Conservation (phyloP, 92 coral and sea anemone genomes). For the Isaurus tuberculatus region DNA sequence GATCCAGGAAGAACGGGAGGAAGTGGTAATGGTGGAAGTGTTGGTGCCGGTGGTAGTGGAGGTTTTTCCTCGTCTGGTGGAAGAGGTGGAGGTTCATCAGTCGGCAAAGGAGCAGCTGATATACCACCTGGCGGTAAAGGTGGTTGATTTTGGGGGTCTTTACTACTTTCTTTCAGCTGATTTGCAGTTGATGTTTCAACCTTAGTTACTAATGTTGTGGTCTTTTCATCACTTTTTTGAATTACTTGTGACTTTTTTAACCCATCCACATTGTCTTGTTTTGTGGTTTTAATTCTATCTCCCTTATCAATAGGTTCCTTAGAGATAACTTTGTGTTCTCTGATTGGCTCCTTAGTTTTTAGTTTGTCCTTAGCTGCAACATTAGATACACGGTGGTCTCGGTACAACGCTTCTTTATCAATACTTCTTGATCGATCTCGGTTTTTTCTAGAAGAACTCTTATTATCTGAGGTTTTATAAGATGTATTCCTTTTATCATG, state of each 20-base stretch:
- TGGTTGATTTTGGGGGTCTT: constrained; percentile 45
- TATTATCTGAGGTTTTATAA: constrained; percentile 54
- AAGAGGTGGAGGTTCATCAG: constrained; percentile 95
- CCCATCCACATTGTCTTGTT: constrained; percentile 69
- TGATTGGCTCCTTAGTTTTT: constrained; percentile 28
- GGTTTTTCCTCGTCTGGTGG: constrained; percentile 98
- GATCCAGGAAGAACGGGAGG: constrained; percentile 98
- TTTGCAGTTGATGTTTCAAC: constrained; percentile 17
- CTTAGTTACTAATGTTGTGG: constrained; percentile 55
- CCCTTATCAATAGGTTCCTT: constrained; percentile 43
- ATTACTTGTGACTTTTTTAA: constrained; percentile 50
- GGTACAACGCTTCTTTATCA: constrained; percentile 35
- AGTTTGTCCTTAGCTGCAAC: constrained; percentile 11
- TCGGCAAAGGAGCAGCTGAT: constrained; percentile 84
- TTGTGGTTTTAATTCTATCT: constrained; percentile 31
- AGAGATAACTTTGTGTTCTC: constrained; percentile 21
- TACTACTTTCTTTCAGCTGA: background rate
- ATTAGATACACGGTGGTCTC: constrained; percentile 28
- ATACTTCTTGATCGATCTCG: constrained; percentile 43
- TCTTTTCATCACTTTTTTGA: constrained; percentile 48
- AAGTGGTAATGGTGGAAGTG: constrained; percentile 95
- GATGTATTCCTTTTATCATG: constrained; percentile 63
- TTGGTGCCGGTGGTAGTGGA: constrained; percentile 98
- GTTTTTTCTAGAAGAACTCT: constrained; percentile 10
- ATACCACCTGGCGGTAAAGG: constrained; percentile 77